Evolutionary conservation across 1,140 invertebrate genomes (phyloP).

Genomic region (Brachionus paranguensis): DNA sequence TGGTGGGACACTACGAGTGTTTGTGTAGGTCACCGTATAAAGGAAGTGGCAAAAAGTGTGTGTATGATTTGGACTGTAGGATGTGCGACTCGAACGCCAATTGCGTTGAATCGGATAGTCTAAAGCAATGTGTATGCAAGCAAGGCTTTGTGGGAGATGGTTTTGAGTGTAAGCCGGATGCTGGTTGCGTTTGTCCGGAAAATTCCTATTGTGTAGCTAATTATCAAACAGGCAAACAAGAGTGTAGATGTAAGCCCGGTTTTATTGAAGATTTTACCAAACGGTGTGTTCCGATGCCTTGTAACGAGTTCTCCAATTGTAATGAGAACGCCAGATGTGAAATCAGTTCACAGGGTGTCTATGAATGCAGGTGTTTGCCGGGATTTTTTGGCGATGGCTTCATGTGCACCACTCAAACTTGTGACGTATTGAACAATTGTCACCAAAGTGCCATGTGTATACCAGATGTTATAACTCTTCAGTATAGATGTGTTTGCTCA

Average conservation of each 20-base stretch:
- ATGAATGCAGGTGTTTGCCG: conserved; percentile 33
- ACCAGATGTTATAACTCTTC: neutral
- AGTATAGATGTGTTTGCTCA: conserved; percentile 23
- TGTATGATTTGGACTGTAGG: conserved; percentile 20
- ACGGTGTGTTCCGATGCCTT: conserved; percentile 1
- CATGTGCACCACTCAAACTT: conserved; percentile 18
- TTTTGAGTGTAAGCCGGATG: neutral
- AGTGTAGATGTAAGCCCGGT: conserved; percentile 22
- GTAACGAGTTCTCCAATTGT: conserved; percentile 30
- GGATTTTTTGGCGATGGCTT: conserved; percentile 37
- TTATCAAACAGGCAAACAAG: conserved; percentile 24
- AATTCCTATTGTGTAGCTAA: conserved; percentile 9
- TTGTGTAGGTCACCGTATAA: conserved; percentile 29
- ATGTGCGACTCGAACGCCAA: conserved; percentile 33
- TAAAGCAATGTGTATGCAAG: conserved; percentile 22
- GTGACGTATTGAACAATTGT: conserved; percentile 14
- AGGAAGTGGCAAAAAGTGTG: conserved; percentile 20
- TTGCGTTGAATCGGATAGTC: neutral
- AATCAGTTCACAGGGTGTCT: neutral
- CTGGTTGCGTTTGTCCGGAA: neutral
- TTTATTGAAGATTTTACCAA: conserved; percentile 14
- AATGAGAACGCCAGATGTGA: conserved; percentile 23
- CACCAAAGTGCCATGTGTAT: neutral
- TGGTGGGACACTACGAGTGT: conserved; percentile 34
- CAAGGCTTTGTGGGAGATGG: conserved; percentile 37